Conservation (phyloP, 2,888 invertebrate genomes). For the Acleris cristana region DNA sequence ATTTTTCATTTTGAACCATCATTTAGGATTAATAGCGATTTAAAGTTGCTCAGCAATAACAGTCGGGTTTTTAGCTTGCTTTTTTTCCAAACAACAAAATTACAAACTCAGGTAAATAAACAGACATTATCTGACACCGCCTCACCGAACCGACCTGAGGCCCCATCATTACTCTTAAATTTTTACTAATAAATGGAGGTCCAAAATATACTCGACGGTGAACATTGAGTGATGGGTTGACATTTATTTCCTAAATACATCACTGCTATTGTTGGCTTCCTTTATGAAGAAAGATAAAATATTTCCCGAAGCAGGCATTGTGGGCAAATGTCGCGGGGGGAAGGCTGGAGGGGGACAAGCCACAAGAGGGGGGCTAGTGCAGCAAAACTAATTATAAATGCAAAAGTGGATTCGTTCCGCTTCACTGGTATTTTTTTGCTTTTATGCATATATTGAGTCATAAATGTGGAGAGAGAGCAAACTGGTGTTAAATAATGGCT, state of each 20-base stretch:
- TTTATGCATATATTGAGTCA: too few species aligned
- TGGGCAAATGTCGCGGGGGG: slow-evolving; percentile 68
- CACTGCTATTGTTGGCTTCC: slow-evolving; percentile 73
- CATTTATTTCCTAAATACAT: slow-evolving; percentile 80
- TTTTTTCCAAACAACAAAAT: too few species aligned
- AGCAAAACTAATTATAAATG: slow-evolving; percentile 28
- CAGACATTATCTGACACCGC: slow-evolving; percentile 24
- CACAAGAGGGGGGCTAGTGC: slow-evolving; percentile 18
- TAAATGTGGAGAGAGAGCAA: too few species aligned
- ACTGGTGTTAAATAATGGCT: too few species aligned
- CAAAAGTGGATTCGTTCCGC: slow-evolving; percentile 1
- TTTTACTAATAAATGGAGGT: slow-evolving; percentile 49
- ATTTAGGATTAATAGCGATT: too few species aligned
- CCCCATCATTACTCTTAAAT: slow-evolving; percentile 41
- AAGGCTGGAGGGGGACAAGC: slow-evolving; percentile 29
- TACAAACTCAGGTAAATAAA: background rate
- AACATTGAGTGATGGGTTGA: slow-evolving; percentile 75
- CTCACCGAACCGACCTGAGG: background rate
- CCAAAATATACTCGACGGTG: slow-evolving; percentile 53
- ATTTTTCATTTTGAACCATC: too few species aligned
- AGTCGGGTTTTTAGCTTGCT: too few species aligned
- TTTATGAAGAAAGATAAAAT: slow-evolving; percentile 81
- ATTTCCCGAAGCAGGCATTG: slow-evolving; percentile 74
- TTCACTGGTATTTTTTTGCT: background rate
- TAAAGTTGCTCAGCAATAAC: too few species aligned